A percentile compares a stretch with the other conserved stretches of the same genome.
These are phyloP conservation scores for Pteronotus mesoamericanus DNA, from an alignment of 2,797 vertebrate species.

Conservation along the genomic window DNA sequence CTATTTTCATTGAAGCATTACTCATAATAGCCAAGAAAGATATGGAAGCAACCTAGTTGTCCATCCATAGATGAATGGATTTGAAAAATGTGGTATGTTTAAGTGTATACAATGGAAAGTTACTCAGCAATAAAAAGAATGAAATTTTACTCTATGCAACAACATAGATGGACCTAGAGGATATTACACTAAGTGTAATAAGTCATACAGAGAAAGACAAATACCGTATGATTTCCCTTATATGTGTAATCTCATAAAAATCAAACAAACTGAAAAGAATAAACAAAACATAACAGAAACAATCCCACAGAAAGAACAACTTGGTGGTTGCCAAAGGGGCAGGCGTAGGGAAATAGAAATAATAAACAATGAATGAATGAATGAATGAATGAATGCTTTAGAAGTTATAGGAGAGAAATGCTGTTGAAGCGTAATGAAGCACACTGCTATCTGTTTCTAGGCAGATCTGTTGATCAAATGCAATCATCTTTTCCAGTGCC, in stretches of 20 bases:
- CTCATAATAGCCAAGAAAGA: background rate
- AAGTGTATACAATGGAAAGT: background rate
- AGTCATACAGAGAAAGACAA: background rate
- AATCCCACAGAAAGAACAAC: background rate
- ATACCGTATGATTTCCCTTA: background rate
- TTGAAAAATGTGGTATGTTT: background rate
- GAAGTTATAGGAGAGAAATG: background rate
- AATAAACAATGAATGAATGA: background rate
- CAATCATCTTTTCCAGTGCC: background rate
- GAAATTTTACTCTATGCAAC: background rate
- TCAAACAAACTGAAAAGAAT: background rate
- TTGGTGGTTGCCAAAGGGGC: background rate
- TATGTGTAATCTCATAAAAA: background rate
- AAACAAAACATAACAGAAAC: background rate
- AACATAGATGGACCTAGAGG: background rate
- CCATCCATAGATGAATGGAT: background rate
- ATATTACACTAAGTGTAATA: background rate
- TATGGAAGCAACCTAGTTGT: background rate
- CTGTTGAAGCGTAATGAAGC: background rate
- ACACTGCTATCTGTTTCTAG: background rate
- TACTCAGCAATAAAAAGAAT: background rate
- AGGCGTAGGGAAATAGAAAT: background rate
- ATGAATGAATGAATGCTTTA: background rate
- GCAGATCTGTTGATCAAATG: background rate
- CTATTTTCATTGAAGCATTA: background rate